phyloP scores from a whole-genome alignment of 1,140 invertebrate genomes.

The Drosophila neocordata region DNA sequence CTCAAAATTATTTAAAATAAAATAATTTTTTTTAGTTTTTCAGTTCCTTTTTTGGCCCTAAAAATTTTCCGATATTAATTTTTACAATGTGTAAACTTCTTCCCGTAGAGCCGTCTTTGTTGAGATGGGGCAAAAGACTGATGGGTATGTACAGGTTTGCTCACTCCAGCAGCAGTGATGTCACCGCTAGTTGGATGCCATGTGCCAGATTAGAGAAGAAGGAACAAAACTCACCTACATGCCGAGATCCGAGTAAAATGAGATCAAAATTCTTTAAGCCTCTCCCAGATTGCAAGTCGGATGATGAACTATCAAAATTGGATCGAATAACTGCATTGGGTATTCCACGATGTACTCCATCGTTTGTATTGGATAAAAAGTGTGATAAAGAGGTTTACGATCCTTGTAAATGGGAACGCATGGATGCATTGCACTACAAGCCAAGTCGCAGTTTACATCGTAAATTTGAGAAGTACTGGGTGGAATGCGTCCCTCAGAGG shows the following conservation, averaged over 20 bases:
- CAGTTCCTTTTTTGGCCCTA: too few species aligned
- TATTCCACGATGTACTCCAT: background rate
- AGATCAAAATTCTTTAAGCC: background rate
- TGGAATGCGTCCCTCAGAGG: conserved; percentile 23
- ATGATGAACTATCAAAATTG: background rate
- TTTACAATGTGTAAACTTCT: background rate
- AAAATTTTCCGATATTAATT: too few species aligned
- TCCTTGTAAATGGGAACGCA: conserved; percentile 7
- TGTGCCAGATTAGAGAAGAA: background rate
- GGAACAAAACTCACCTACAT: background rate
- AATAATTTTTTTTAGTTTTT: too few species aligned
- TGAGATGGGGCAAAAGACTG: background rate
- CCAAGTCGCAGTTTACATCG: conserved; percentile 37
- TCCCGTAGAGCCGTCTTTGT: background rate
- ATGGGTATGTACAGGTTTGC: background rate
- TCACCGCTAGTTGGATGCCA: background rate
- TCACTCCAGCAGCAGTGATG: background rate
- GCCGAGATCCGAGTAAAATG: background rate
- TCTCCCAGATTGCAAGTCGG: background rate
- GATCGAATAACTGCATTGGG: background rate
- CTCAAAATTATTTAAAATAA: too few species aligned
- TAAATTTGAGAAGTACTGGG: conserved; percentile 37
- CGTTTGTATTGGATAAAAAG: background rate
- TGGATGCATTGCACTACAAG: conserved; percentile 22
- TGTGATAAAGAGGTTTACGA: background rate